phyloP scores from a whole-genome alignment of 53 echinoderm and acorn worm species.

The Arbacia lixula region DNA sequence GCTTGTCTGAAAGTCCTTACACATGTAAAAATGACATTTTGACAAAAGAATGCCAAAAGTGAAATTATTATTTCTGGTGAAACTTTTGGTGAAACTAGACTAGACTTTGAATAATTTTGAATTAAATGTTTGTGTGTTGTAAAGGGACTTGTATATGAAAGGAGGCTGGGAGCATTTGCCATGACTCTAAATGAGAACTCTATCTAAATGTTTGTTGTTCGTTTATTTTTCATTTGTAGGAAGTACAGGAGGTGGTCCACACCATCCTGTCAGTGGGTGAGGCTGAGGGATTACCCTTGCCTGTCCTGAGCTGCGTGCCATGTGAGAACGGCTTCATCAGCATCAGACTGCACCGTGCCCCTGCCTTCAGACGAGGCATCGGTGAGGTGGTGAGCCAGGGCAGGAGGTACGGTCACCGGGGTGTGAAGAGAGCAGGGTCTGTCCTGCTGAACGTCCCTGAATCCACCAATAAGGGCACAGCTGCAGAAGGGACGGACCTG shows the following conservation, averaged over 20 bases:
- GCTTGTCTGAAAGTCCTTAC: too few species aligned
- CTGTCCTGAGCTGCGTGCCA: constrained; percentile 43
- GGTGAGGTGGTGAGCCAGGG: constrained; percentile 19
- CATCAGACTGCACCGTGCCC: constrained; percentile 63
- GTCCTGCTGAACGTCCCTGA: constrained; percentile 37
- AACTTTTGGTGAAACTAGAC: too few species aligned
- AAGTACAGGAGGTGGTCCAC: constrained; percentile 17
- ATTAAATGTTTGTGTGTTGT: too few species aligned
- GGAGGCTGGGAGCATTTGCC: too few species aligned
- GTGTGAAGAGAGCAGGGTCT: not conserved
- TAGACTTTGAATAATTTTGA: too few species aligned
- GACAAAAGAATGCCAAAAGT: too few species aligned
- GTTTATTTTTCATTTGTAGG: constrained; percentile 5
- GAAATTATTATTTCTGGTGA: too few species aligned
- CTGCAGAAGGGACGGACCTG: not conserved
- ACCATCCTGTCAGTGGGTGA: not conserved
- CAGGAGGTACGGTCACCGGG: constrained; percentile 46
- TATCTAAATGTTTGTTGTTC: not conserved
- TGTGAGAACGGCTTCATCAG: constrained; percentile 51
- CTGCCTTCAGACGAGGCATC: constrained; percentile 60
- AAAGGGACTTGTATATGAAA: too few species aligned
- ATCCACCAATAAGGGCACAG: not conserved
- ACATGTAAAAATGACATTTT: too few species aligned
- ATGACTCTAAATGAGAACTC: too few species aligned
- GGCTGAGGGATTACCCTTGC: constrained; percentile 38